Evolutionary conservation across 2,113 vertebrate genomes (phyloP), one percentile per base, ranked within the genome.

Genomic region (Epinephelus fuscoguttatus): DNA sequence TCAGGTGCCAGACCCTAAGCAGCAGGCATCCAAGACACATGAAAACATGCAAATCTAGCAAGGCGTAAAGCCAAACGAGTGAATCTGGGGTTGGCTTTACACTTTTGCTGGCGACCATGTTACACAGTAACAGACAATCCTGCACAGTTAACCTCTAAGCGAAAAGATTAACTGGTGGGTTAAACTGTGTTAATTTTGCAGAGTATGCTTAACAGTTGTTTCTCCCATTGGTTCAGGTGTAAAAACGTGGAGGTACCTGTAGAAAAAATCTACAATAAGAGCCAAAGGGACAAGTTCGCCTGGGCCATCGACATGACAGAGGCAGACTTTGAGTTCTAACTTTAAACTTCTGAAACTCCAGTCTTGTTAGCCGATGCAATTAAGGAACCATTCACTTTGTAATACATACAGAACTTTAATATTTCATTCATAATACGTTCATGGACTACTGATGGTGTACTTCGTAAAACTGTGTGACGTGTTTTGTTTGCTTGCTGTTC

Each of bases 231-330:
- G 1, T 84, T 55, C 75, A 97, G 94, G 95, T 94, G 87, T 89
- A 95, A 95, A 91, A 95, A 87, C 53, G 84, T 84, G 87, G 91
- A 81, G 68, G 93, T 94, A 70, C 91, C 82, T 0, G 61, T 95
- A 84, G 95, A 95, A 40, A 95, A 95, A 83, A 95, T 94, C 89
- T 96, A 96, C 87, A 96, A 96, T 84, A 96, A 94, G 88, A 94
- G 81, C 40, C 95, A 94, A 55, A 3, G 89, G 84, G 96, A 96
- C 75, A 96, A 96, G 88, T 95, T 96, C 56, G 0, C 95, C 57
- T 96, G 97, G 94, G 95, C 93, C 77, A 88, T 97, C 52, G 94
- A 96, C 75, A 91, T 90, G 94, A 96, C 94, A 0, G 94, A 95
- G 47, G 82, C 21, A 1, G 94, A 95, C 92, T 96, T 96, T 90